Evolutionary conservation across 2,888 invertebrate genomes (phyloP), one percentile per base, ranked within the genome.

Genomic region (Drosophila quinaria): DNA sequence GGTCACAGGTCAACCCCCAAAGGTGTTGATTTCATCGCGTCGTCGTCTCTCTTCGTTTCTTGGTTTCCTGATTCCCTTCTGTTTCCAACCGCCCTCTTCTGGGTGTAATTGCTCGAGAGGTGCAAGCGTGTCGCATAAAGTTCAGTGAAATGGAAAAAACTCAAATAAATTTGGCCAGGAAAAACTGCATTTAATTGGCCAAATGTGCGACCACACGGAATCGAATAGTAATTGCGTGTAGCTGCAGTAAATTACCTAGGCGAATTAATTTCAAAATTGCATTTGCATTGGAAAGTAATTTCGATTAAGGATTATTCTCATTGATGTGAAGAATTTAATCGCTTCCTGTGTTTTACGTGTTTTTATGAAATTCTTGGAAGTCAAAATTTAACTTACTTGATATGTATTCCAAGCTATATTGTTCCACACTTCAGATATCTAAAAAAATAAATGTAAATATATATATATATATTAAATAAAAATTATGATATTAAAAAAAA

Each of bases 111-210:
- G 54, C 54, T 42, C 35, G 47, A 47, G 31, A 51, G 33, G 39
- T 62, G 37, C 65, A 54, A 60, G 19, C 46, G 63, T 6, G 11
- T 13, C 55, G 19, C 71, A 70, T 78, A 49, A 78, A 65, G 62
- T 19, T 56, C 66, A 65, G 33, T 41, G 46, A 54, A 70, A 35
- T 58, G 75, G 47, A 68, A 71, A 47, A 6, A 69, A 74, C n/a
- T 56, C 58, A 17, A 66, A 61, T 69, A 51, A 39, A 31, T 50
- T 66, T 58, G 47, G 17, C 17, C 39, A n/a, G 51, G 55, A 54
- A 52, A 39, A 61, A 62, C 62, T 74, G 80, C 82, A 74, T 59
- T 65, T 70, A 70, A 66, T 76, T 65, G 64, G 56, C 50, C 15
- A 10, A 60, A 56, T 19, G 63, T 62, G 63, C 74, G 60, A 42